These are phyloP conservation scores for Escarpia spicata DNA, from an alignment of 2,888 invertebrate genomes.

Conservation along the genomic window DNA sequence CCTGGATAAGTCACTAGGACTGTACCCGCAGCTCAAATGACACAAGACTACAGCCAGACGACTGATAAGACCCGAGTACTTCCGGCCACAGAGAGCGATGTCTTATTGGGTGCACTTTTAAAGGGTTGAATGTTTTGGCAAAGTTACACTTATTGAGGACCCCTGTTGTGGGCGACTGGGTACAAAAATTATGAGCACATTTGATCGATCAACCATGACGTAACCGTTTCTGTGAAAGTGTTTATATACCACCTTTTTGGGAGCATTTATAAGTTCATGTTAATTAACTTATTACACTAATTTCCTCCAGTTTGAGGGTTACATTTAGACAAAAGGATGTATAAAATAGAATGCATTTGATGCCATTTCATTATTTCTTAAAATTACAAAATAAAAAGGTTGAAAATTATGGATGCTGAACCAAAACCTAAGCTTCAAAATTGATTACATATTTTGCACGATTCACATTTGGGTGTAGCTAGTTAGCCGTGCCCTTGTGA, in stretches of 20 bases:
- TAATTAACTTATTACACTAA: neutral
- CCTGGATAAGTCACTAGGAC: neutral
- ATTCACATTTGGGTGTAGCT: neutral
- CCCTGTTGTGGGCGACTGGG: neutral
- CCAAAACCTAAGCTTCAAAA: neutral
- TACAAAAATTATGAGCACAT: neutral
- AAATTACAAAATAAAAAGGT: neutral
- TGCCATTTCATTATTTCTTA: neutral
- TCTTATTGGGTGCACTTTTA: neutral
- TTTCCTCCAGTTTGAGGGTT: neutral
- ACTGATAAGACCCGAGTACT: neutral
- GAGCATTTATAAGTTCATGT: neutral
- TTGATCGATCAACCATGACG: neutral
- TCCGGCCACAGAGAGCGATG: neutral
- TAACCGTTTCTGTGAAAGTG: neutral
- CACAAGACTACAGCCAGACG: neutral
- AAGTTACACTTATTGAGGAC: neutral
- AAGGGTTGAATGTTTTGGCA: neutral
- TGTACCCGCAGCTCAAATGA: neutral
- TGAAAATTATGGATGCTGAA: neutral
- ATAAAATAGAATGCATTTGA: neutral
- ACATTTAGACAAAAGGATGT: neutral
- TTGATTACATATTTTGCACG: neutral
- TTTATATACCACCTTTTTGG: neutral
- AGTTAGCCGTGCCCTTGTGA: neutral